Base-by-base conservation (phyloP, 92 coral and sea anemone species). In the Palythoa caribaeorum region DNA sequence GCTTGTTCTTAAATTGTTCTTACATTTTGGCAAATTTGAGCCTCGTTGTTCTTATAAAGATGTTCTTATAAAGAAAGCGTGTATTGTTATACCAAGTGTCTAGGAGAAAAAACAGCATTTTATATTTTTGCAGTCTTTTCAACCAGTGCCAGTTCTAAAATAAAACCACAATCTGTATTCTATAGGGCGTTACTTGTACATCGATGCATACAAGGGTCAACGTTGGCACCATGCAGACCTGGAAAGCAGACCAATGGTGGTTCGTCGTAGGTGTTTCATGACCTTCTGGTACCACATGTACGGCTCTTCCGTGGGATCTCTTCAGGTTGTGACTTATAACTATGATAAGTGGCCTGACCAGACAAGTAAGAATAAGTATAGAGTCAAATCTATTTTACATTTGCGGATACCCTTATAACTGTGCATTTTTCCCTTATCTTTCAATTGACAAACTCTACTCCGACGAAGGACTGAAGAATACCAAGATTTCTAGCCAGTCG, bases 241-340 rank as follows among this genome's bases (percentile, higher is more conserved):
- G 79, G 98, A 97, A 73, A 97, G 99, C 83, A 92, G 97, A 48
- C 66, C 83, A 65, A 91, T 97, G 38, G 86, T 76, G 39, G 87
- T 92, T 38, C 91, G 93, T 38, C 80, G 96, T 14, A 90, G 88
- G 16, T 95, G 99, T 60, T 90, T 86, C 76, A 89, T 97, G 94
- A 84, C 96, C 2, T 97, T 97, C 94, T 95, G 94, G 94, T 97
- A 97, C 75, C 99, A 97, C 80, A 97, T 95, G 98, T 95, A 91
- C 73, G 99, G 99, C 68, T 35, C 71, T 1, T 87, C 90, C 48
- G 91, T 92, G 0, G 99, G 98, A 12, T 70, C 86, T 9, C 93
- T 97, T 44, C 63, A 88, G 16, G 93, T 94, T 38, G 88, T 83
- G 13, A 84, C 90, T 1, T 95, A 95, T 83, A 93, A 91, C 38